Evolutionary conservation across 1,140 invertebrate species (phyloP).

Genomic region (Drosophila ambigua): DNA sequence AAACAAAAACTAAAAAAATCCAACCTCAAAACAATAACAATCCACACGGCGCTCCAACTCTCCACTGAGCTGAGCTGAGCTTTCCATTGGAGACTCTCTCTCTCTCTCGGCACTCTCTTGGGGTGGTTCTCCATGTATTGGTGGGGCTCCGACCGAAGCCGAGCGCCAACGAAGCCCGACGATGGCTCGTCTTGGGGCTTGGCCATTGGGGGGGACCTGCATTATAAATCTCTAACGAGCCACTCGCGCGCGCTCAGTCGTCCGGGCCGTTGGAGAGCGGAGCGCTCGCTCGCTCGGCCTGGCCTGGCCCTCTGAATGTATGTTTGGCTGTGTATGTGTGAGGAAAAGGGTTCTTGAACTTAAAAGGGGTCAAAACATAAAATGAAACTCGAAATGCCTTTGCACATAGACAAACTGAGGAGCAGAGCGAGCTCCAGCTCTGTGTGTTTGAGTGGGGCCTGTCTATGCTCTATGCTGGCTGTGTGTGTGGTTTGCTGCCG

Average conservation of each 20-base stretch:
- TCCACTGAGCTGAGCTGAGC: constrained; percentile 65
- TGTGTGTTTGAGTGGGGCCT: constrained; percentile 29
- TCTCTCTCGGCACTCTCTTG: constrained; percentile 13
- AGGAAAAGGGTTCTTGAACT: constrained; percentile 82
- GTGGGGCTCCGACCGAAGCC: constrained; percentile 37
- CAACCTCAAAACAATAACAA: constrained; percentile 76
- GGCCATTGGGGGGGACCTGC: constrained; percentile 49
- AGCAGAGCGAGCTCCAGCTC: constrained; percentile 38
- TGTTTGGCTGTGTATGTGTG: constrained; percentile 49
- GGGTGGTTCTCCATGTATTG: constrained; percentile 27
- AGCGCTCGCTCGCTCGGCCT: too few species aligned
- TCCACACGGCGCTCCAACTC: constrained; percentile 64
- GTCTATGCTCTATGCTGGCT: constrained; percentile 21
- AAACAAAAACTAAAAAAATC: constrained; percentile 32
- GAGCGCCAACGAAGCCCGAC: constrained; percentile 39
- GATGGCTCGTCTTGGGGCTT: constrained; percentile 38
- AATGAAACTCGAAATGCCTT: constrained; percentile 82
- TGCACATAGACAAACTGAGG: constrained; percentile 75
- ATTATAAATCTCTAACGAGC: constrained; percentile 70
- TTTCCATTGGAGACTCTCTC: constrained; percentile 61
- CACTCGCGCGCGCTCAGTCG: constrained; percentile 60
- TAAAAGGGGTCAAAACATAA: constrained; percentile 83
- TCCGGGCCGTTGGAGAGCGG: constrained; percentile 49
- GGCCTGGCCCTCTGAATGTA: constrained; percentile 35
- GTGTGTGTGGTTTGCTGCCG: constrained; percentile 42